phyloP scores from a whole-genome alignment of 2,113 vertebrate species.

The Mesitornis unicolor region DNA sequence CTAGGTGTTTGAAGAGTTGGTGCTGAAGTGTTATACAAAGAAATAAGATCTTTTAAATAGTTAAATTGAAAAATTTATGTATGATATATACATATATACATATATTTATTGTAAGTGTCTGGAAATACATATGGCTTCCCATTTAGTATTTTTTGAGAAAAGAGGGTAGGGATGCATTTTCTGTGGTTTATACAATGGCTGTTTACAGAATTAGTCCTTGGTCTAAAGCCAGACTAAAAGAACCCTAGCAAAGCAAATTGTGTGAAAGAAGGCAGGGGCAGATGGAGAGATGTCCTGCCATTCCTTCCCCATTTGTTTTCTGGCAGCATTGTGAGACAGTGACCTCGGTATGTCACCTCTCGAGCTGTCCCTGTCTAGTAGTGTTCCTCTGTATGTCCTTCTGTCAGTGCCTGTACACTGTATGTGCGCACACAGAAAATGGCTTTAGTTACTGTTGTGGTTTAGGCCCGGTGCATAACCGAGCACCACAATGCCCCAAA shows the following conservation, averaged over 20 bases:
- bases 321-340: neutral
- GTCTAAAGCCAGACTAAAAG: neutral
- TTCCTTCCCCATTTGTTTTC: neutral
- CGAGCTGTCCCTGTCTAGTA: neutral
- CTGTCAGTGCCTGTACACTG: too few relatives aligned
- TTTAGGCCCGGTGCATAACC: too few relatives aligned
- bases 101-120: neutral
- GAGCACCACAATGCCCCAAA: too few relatives aligned
- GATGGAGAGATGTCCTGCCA: neutral
- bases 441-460: neutral
- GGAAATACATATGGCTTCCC: neutral
- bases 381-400: neutral
- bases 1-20: neutral
- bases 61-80: neutral
- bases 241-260: neutral
- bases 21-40: neutral
- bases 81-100: neutral
- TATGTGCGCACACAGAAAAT: neutral
- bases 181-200: neutral
- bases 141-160: neutral
- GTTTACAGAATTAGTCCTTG: neutral
- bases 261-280: neutral
- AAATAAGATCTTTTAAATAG: neutral
- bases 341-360: neutral
- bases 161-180: neutral